phyloP scores from a whole-genome alignment of 2,888 invertebrate species.

The Clivina fossor region DNA sequence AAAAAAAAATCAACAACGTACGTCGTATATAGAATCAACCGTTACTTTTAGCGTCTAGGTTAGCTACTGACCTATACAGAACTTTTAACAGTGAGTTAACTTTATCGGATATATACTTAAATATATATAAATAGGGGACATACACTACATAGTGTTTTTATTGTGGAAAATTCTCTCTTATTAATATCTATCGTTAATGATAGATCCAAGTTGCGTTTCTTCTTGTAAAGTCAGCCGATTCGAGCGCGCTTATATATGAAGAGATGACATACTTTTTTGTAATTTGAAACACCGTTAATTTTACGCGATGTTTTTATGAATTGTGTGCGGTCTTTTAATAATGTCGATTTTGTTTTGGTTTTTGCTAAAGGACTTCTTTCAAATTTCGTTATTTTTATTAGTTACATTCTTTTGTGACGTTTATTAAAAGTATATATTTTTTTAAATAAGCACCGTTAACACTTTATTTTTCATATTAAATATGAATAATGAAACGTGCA shows the following conservation, averaged over 20 bases:
- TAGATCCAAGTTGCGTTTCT: neutral
- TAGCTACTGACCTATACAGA: conserved; percentile 34
- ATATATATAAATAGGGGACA: no score
- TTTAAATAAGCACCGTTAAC: no score
- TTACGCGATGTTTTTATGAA: conserved; percentile 21
- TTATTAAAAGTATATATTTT: no score
- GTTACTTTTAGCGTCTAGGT: conserved; percentile 31
- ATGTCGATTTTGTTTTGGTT: neutral
- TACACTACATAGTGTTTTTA: conserved; percentile 20
- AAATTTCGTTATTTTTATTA: no score
- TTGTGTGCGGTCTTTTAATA: no score
- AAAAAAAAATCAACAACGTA: no score
- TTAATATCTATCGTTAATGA: conserved; percentile 15
- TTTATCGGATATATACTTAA: no score
- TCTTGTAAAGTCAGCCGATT: conserved; percentile 5
- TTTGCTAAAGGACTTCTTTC: neutral
- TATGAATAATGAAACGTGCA: no score
- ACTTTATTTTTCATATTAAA: no score
- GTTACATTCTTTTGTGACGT: no score
- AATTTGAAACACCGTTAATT: conserved; percentile 24
- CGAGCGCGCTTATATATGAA: no score
- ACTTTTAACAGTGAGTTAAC: no score
- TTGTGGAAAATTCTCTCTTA: conserved; percentile 5
- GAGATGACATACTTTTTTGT: conserved; percentile 20
- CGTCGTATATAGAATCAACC: conserved; percentile 14